Percentiles rank a stretch among this genome's conserved stretches.
These are phyloP conservation scores for Enteromius mattozi DNA, from an alignment of 2,797 vertebrate genomes.

Conservation along the genomic window DNA sequence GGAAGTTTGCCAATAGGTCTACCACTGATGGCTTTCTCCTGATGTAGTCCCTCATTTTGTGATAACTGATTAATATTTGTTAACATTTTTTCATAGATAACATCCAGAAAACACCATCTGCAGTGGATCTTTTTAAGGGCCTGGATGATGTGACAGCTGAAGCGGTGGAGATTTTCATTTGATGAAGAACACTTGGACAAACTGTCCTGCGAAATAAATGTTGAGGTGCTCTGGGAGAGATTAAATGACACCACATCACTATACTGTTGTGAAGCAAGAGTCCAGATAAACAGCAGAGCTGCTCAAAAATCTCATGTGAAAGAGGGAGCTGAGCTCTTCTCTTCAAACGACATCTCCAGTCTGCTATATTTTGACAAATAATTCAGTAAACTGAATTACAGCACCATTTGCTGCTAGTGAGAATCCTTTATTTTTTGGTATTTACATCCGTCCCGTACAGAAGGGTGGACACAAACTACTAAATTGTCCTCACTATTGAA, in stretches of 20 bases:
- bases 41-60: constrained; percentile 23
- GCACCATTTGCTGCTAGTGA: constrained; percentile 15
- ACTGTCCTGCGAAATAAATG: constrained; percentile 30
- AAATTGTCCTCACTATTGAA: constrained; percentile 43
- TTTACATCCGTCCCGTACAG: background rate
- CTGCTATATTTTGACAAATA: background rate
- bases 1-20: background rate
- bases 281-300: constrained; percentile 60
- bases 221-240: constrained; percentile 63
- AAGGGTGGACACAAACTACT: background rate
- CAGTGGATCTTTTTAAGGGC: constrained; percentile 71
- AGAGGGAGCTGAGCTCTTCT: constrained; percentile 73
- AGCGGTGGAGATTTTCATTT: constrained; percentile 85
- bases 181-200: constrained; percentile 57
- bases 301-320: constrained; percentile 61
- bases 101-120: constrained; percentile 64
- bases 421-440: background rate
- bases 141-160: constrained; percentile 77
- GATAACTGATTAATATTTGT: constrained; percentile 40
- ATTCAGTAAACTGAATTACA: background rate
- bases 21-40: background rate
- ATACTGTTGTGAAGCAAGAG: constrained; percentile 52
- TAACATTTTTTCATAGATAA: constrained; percentile 65
- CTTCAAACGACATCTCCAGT: background rate
- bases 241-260: constrained; percentile 61